Evolutionary conservation across 1,140 invertebrate genomes (phyloP), one percentile per base, ranked within the genome.

Genomic region (Brachionus sp.): DNA sequence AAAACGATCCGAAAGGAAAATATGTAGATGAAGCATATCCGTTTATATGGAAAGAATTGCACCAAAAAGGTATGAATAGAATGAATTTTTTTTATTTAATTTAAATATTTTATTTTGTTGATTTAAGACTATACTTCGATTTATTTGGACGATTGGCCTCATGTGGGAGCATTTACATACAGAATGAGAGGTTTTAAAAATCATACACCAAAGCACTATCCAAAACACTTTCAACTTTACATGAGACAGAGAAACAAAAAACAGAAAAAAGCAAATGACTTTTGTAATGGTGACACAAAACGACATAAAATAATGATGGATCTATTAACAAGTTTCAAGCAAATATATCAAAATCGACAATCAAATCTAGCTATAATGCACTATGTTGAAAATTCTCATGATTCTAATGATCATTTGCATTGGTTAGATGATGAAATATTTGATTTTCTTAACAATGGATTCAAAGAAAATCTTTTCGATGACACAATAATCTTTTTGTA

Each of bases 141-240:
- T 5, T 97, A 93, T 88, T 93, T 93, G 85, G 95, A 98, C 88
- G 95, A 98, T 87, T 91, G 92, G 84, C 92, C 94, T 0, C 89
- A 91, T 86, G 91, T 94, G 9, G 95, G 95, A 0, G 95, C 94
- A 0, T 98, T 97, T 86, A 95, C 94, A 33, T 95, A 95, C 88
- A 91, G 95, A 9, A 91, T 97, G 86, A 93, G 94, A 84, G 95
- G 95, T 0, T 98, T 98, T 88, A 90, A 92, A 83, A 83, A 90
- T 0, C 92, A 93, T 84, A 95, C 95, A 0, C 95, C 95, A 0
- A 93, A 97, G 89, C 95, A 97, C 88, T 97, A 95, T 86, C 92
- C 96, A 90, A 89, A 95, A 46, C 92, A 93, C 0, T 97, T 92
- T 87, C 94, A 93, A 85, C 84, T 93, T 2, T 23, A 23, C 6